phyloP scores from a whole-genome alignment of 2,797 vertebrate species.

The Xerus rutilus region DNA sequence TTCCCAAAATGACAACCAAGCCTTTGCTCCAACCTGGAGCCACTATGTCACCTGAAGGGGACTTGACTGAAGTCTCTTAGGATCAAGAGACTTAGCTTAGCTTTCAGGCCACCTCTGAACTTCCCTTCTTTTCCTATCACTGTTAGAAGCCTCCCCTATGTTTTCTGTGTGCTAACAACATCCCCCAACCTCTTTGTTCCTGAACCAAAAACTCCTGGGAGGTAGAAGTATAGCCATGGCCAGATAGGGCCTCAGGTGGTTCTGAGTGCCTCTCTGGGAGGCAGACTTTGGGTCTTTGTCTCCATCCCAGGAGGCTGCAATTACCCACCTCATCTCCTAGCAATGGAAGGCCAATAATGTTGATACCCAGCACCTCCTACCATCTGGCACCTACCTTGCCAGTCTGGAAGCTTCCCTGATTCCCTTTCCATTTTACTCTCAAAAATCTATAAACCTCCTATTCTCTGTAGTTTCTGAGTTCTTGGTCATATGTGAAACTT shows the following conservation, averaged over 20 bases:
- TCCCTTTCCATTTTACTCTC: background rate
- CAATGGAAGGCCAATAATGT: background rate
- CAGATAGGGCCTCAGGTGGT: background rate
- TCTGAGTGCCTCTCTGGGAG: background rate
- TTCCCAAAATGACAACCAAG: background rate
- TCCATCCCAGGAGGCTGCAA: background rate
- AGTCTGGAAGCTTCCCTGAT: background rate
- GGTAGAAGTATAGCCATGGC: background rate
- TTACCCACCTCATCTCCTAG: background rate
- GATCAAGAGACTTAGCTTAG: background rate
- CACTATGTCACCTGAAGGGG: background rate
- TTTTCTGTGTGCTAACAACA: background rate
- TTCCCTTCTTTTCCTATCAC: background rate
- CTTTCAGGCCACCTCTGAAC: background rate
- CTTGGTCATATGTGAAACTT: background rate
- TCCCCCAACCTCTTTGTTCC: background rate
- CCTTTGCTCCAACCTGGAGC: background rate
- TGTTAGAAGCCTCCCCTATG: background rate
- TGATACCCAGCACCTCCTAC: background rate
- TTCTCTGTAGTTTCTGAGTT: background rate
- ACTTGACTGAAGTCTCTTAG: background rate
- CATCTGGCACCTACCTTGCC: background rate
- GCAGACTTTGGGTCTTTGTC: background rate
- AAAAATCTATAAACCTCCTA: background rate
- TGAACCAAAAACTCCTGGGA: background rate